Evolutionary conservation across 2,888 invertebrate species (phyloP), one percentile per base, ranked within the genome.

Genomic region (Ornithoptera priamus): DNA sequence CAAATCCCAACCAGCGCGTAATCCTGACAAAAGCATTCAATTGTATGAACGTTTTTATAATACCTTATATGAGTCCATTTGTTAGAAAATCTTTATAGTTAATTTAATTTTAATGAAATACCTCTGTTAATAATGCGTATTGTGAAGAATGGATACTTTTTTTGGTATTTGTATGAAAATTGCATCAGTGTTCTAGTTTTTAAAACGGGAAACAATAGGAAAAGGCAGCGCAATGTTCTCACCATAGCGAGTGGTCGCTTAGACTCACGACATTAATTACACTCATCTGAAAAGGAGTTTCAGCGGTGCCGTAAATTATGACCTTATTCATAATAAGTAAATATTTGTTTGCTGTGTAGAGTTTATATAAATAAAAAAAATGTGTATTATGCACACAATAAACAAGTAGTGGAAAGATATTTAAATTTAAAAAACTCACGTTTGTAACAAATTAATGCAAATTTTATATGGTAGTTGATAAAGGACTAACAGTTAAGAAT

Each of bases 191-290:
- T 72, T 78, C 85, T 83, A 81, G 84, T 85, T 87, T 82, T 79
- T 53, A 12, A 76, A 82, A 83, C 81, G 84, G 82, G 74, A 84
- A 89, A 88, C 86, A 87, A 86, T 87, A 82, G 82, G 59, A 30
- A 73, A 76, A 69, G 77, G 70, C 76, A 77, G 70, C 67, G 80
- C 78, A 76, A 73, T 71, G 79, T 79, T 82, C 84, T 62, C 84
- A 86, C 87, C 86, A 87, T 85, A 79, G 81, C 85, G 84, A 82
- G 80, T 78, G 75, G 69, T 75, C 81, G 82, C 63, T 62, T 50
- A 62, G 65, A 62, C 50, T 65, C 62, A 62, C 65, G 62, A 68
- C 66, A 70, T 70, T 70, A 66, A 70, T 70, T 62, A 60, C 63
- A 66, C 70, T 70, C 70, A 59, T 66, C 53, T 67, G 46, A 67